A percentile compares a stretch with the other conserved stretches of the same genome.
phyloP scores from a whole-genome alignment of 1,140 invertebrate genomes.

The Panagrolaimus sp. region DNA sequence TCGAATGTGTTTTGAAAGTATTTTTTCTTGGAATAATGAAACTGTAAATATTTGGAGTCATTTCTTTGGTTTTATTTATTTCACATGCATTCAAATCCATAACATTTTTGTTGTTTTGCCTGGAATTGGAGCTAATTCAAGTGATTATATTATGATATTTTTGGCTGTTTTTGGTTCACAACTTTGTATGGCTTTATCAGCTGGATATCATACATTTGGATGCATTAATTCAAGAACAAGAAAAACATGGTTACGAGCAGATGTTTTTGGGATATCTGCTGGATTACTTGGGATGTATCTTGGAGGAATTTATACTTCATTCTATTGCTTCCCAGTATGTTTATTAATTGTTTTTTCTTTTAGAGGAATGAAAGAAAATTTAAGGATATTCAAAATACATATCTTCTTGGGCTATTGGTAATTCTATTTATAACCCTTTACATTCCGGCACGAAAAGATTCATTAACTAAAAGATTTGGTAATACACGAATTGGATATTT shows the following conservation, averaged over 20 bases:
- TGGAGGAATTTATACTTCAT: conserved; percentile 89
- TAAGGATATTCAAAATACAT: conserved; percentile 74
- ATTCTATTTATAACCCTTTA: conserved; percentile 65
- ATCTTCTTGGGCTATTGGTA: conserved; percentile 68
- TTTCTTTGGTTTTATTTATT: conserved; percentile 80
- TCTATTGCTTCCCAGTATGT: conserved; percentile 81
- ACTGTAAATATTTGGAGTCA: conserved; percentile 96
- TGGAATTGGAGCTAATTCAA: conserved; percentile 42
- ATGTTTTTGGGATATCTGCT: conserved; percentile 84
- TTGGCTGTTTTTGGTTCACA: conserved; percentile 78
- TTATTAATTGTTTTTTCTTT: not conserved
- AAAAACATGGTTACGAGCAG: conserved; percentile 78
- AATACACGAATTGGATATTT: conserved; percentile 58
- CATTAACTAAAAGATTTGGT: conserved; percentile 65
- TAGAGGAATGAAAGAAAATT: no score
- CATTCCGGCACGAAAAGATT: conserved; percentile 70
- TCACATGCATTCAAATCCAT: conserved; percentile 75
- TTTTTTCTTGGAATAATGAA: conserved; percentile 83
- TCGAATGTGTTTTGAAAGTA: conserved; percentile 30
- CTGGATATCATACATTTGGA: conserved; percentile 85
- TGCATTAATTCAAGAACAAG: conserved; percentile 81
- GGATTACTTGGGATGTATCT: conserved; percentile 87
- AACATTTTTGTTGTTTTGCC: conserved; percentile 67
- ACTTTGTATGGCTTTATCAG: conserved; percentile 85
- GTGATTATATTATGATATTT: conserved; percentile 76